Conservation (phyloP, 2,888 invertebrate species). For the Calameuta pallipes region DNA sequence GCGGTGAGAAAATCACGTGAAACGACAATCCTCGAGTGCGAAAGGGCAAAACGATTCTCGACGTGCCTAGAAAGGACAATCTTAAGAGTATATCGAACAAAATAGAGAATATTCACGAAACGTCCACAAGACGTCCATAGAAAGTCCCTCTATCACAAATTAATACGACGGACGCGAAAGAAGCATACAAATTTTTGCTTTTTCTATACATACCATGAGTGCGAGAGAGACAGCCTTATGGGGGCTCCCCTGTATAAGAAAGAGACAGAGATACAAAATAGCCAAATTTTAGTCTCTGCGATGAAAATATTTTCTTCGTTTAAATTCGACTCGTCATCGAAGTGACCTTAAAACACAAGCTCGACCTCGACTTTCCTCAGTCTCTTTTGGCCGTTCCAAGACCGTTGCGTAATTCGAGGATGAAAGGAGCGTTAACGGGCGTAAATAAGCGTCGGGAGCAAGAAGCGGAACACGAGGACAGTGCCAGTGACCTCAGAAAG, state of each 20-base stretch:
- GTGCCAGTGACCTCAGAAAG: conserved; percentile 54
- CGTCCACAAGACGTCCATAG: background rate
- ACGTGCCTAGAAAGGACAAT: background rate
- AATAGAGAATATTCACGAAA: background rate
- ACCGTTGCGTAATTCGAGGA: background rate
- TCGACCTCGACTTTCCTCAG: background rate
- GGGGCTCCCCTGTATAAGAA: background rate
- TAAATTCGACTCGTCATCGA: background rate
- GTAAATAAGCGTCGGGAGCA: conserved; percentile 33
- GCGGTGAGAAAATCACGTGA: background rate
- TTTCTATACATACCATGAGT: background rate
- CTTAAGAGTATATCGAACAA: background rate
- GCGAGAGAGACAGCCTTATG: background rate
- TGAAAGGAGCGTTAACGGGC: conserved; percentile 2
- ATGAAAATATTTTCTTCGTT: background rate
- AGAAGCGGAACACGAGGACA: conserved; percentile 52
- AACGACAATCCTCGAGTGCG: background rate
- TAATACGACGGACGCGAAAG: background rate
- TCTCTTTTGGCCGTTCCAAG: background rate
- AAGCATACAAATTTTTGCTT: background rate
- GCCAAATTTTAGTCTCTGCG: background rate
- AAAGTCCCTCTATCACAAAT: background rate
- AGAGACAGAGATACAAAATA: background rate
- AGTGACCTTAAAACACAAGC: background rate
- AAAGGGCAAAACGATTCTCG: background rate